Conservation (phyloP, 2,888 invertebrate species). For the Tipula helvola region DNA sequence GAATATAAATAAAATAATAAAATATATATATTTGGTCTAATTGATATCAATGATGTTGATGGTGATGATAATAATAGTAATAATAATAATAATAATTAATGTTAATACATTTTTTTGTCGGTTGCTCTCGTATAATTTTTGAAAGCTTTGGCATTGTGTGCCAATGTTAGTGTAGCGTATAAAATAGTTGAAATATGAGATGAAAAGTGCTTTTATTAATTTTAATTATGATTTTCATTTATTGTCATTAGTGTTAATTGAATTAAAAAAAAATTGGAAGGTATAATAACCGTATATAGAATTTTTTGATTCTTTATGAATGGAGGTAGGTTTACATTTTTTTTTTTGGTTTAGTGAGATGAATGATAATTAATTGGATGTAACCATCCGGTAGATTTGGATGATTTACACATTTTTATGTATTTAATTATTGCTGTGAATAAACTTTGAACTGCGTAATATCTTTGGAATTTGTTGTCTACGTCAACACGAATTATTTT, state of each 20-base stretch:
- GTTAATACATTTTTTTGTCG: background rate
- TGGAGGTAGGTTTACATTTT: too few species aligned
- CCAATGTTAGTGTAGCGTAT: background rate
- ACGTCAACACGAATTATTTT: too few species aligned
- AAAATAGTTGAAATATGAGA: background rate
- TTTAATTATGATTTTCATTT: background rate
- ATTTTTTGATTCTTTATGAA: too few species aligned
- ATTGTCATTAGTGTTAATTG: background rate
- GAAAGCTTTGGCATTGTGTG: background rate
- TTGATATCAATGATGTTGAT: conserved; percentile 4
- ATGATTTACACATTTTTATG: too few species aligned
- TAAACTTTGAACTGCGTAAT: too few species aligned
- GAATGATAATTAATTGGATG: too few species aligned
- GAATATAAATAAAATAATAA: background rate
- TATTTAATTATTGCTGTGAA: too few species aligned
- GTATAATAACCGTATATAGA: background rate
- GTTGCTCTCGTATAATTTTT: background rate
- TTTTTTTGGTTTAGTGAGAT: too few species aligned
- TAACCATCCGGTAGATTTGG: too few species aligned
- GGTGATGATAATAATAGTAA: background rate
- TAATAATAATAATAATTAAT: background rate
- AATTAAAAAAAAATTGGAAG: background rate
- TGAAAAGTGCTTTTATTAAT: background rate
- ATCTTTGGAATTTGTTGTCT: too few species aligned
- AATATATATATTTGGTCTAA: background rate